These are phyloP conservation scores for Antennarius maculatus DNA, from an alignment of 2,797 vertebrate species.

Conservation along the genomic window DNA sequence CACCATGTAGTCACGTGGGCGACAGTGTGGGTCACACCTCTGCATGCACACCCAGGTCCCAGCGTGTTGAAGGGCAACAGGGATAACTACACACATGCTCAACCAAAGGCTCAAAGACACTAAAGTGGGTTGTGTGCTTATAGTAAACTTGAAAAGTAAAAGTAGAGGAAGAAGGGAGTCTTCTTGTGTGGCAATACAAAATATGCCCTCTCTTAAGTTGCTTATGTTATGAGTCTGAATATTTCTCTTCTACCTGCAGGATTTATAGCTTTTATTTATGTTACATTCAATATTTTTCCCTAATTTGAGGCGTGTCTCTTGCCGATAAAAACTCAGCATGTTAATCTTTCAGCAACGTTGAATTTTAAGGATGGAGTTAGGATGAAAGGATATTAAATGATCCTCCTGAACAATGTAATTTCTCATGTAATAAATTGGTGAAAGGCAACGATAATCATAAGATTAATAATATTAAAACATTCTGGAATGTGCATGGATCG, in stretches of 20 bases:
- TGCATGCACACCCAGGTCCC: slow-evolving; percentile 44
- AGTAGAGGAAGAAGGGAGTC: slow-evolving; percentile 27
- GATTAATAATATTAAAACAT: slow-evolving; percentile 1
- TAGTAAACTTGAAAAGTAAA: slow-evolving; percentile 51
- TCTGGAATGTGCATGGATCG: slow-evolving; percentile 29
- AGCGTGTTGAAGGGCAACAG: slow-evolving; percentile 62
- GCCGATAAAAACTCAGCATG: background rate
- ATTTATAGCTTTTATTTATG: slow-evolving; percentile 13
- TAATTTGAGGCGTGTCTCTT: slow-evolving; percentile 23
- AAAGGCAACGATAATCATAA: slow-evolving; percentile 17
- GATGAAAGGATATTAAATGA: slow-evolving; percentile 26
- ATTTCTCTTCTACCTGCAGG: slow-evolving; percentile 2
- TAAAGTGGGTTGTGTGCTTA: slow-evolving; percentile 59
- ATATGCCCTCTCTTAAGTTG: slow-evolving; percentile 10
- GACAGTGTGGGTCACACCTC: slow-evolving; percentile 65
- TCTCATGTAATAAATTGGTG: slow-evolving; percentile 16
- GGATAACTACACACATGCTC: slow-evolving; percentile 60
- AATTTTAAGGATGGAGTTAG: slow-evolving; percentile 7
- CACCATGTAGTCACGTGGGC: slow-evolving; percentile 51
- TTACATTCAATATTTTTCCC: slow-evolving; percentile 6
- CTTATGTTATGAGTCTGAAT: slow-evolving; percentile 8
- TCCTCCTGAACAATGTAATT: slow-evolving; percentile 16
- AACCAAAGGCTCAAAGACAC: slow-evolving; percentile 61
- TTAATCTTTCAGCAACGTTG: slow-evolving; percentile 12
- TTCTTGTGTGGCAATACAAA: slow-evolving; percentile 3